A percentile compares a stretch with the other conserved stretches of the same genome.
phyloP scores from a whole-genome alignment of 35 echinoderm and acorn worm species.

The Chiridota heheva region DNA sequence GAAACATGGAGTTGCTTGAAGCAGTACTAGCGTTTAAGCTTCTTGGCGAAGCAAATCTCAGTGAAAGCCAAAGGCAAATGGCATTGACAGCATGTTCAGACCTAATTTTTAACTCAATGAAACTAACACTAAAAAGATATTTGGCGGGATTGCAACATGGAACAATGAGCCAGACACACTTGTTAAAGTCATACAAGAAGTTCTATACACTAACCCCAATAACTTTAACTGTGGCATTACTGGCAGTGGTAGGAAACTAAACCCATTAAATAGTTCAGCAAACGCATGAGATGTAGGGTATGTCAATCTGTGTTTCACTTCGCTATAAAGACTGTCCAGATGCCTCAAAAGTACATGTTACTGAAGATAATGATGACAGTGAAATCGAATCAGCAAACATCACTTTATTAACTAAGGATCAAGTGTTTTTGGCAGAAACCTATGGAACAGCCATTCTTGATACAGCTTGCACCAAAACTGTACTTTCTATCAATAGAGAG shows the following conservation, averaged over 20 bases:
- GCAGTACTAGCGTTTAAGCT: constrained; percentile 47
- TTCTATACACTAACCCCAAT: not conserved
- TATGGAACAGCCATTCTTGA: constrained; percentile 17
- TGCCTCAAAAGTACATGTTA: too few species aligned
- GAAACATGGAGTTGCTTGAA: constrained; percentile 30
- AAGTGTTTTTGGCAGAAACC: constrained; percentile 1
- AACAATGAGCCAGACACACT: not conserved
- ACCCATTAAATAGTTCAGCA: constrained; percentile 29
- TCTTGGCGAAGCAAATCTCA: not conserved
- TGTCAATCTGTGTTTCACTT: constrained; percentile 47
- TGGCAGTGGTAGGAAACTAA: constrained; percentile 20
- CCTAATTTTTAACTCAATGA: constrained; percentile 34
- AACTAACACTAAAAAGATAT: constrained; percentile 31
- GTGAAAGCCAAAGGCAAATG: constrained; percentile 5
- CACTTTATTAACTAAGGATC: constrained; percentile 5
- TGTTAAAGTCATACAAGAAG: not conserved
- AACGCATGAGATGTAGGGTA: constrained; percentile 27
- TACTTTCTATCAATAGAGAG: too few species aligned
- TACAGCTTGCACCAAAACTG: constrained; percentile 17
- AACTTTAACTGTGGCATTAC: too few species aligned
- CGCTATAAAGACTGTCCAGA: constrained; percentile 27
- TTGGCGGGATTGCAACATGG: not conserved
- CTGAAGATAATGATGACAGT: constrained; percentile 7
- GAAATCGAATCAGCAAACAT: constrained; percentile 32
- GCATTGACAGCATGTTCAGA: constrained; percentile 28